Evolutionary conservation across 2,797 vertebrate genomes (phyloP), one percentile per base, ranked within the genome.

Genomic region (Epinephelus malabaricus): DNA sequence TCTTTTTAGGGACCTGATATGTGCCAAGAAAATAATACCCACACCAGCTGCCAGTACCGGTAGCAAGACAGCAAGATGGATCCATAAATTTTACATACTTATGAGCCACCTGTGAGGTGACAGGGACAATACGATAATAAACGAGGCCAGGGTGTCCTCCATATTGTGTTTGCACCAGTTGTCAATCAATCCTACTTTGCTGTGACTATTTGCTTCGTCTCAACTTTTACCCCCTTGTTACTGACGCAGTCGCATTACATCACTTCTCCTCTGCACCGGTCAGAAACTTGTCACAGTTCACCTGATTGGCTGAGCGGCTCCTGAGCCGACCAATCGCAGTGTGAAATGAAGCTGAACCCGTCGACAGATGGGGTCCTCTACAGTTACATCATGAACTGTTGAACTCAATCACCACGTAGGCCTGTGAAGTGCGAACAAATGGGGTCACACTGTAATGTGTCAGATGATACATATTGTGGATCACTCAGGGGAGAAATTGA

Each of bases 401-500:
- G 92, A 94, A 94, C 94, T 90, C 93, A 92, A 92, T 95, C 91
- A 94, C 80, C 84, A 84, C 55, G 15, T 38, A 72, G 64, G 74
- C 72, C 27, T 45, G 21, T 84, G 79, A 71, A 64, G 87, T 82
- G 85, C 79, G 89, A 79, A 87, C 76, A 79, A 89, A 91, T 88
- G 83, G 83, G 89, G 87, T 88, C 83, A 62, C 15, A 9, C 55
- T 27, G 85, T 88, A 89, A 89, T 81, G 80, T 87, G 91, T 89
- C 90, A 87, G 88, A 70, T 82, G 89, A 85, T 55, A 70, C 80
- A 82, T 69, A 84, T 59, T 55, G 73, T 62, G 74, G 75, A 72
- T 85, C 73, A 18, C 82, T 77, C 85, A 61, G 59, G 73, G 83
- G 86, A 70, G 68, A 73, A 73, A 90, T 84, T 30, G 75, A 78